phyloP scores from a whole-genome alignment of 2,113 vertebrate species.

The Mus pahari region DNA sequence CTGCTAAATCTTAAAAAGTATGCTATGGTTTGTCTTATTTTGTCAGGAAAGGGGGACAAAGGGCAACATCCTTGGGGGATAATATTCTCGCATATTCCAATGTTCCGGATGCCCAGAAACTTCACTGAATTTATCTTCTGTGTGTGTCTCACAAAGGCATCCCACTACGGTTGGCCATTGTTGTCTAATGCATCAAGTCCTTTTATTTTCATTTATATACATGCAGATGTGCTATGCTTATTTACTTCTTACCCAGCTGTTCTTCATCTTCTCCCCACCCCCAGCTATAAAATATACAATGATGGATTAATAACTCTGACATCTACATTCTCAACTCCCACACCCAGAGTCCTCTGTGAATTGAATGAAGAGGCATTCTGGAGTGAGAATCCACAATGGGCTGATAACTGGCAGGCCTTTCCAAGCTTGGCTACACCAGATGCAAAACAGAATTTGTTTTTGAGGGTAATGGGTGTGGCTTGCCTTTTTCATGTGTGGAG shows the following conservation, averaged over 20 bases:
- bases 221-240: conserved; percentile 59
- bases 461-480: conserved; percentile 58
- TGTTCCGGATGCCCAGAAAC: conserved; percentile 13
- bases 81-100: neutral
- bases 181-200: conserved; percentile 36
- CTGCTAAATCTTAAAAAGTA: neutral
- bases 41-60: neutral
- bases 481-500: conserved; percentile 46
- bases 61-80: neutral
- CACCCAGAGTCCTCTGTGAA: conserved; percentile 54
- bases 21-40: neutral
- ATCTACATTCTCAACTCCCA: conserved; percentile 38
- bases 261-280: conserved; percentile 54
- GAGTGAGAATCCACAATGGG: conserved; percentile 19
- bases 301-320: conserved; percentile 66
- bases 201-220: conserved; percentile 43
- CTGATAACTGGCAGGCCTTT: conserved; percentile 59
- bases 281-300: conserved; percentile 43
- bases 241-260: conserved; percentile 58
- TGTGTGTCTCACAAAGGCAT: neutral
- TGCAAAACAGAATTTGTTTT: conserved; percentile 67
- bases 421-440: conserved; percentile 66
- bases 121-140: conserved; percentile 21
- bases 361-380: conserved; percentile 62
- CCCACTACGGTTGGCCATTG: conserved; percentile 15